Evolutionary conservation across 1,140 invertebrate species (phyloP).

Genomic region (Pseudomyrmex cubaensis): DNA sequence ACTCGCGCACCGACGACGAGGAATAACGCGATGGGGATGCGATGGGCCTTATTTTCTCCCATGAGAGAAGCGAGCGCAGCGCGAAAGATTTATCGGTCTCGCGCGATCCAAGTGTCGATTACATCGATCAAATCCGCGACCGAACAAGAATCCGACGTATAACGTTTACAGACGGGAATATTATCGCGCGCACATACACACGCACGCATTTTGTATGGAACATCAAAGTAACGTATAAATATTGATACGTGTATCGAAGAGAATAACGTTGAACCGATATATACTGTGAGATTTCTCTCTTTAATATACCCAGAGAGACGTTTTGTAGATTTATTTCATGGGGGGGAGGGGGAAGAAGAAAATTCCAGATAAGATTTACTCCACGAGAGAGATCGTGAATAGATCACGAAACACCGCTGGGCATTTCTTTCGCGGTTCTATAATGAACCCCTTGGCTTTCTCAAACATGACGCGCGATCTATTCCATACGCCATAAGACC

Average conservation of each 20-base stretch:
- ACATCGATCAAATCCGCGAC: conserved; percentile 39
- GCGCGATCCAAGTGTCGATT: conserved; percentile 63
- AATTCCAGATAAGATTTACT: too few species aligned
- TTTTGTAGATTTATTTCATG: too few species aligned
- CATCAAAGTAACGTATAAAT: too few species aligned
- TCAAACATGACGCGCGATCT: not conserved
- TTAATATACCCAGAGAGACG: too few species aligned
- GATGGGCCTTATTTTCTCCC: not conserved
- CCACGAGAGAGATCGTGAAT: not conserved
- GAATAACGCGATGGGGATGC: not conserved
- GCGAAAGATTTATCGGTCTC: conserved; percentile 64
- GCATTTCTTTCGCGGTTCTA: not conserved
- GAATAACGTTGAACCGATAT: too few species aligned
- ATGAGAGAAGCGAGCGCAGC: not conserved
- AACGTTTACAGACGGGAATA: conserved; percentile 15
- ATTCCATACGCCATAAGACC: conserved; percentile 14
- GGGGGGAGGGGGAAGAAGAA: too few species aligned
- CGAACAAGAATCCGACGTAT: conserved; percentile 30
- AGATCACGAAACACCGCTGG: not conserved
- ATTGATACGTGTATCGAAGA: too few species aligned
- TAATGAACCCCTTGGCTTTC: conserved; percentile 29
- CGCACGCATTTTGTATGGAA: too few species aligned
- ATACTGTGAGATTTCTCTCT: too few species aligned
- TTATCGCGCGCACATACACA: too few species aligned
- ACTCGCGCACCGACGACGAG: conserved; percentile 43